These are phyloP conservation scores for Strix aluco DNA, from an alignment of 2,113 vertebrate genomes.

Conservation along the genomic window DNA sequence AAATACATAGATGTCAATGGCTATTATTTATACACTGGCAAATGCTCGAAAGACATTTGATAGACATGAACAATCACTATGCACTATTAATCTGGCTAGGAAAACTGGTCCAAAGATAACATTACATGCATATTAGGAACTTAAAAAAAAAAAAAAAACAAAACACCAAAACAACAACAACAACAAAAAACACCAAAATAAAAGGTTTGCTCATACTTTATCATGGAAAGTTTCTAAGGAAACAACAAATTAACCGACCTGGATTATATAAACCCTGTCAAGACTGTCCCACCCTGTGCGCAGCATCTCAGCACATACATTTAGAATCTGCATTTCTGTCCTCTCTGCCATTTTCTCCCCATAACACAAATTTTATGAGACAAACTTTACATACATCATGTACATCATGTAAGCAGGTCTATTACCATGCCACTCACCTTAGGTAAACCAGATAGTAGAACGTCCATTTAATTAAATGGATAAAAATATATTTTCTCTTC, in stretches of 20 bases:
- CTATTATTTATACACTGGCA: not conserved
- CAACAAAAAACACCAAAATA: not conserved
- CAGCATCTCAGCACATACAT: not conserved
- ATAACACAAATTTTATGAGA: not conserved
- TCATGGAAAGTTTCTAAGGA: not conserved
- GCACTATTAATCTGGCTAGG: not conserved
- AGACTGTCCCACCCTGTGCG: not conserved
- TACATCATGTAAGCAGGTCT: not conserved
- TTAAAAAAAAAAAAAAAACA: too few species aligned
- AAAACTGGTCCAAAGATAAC: not conserved
- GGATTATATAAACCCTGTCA: not conserved
- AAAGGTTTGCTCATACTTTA: not conserved
- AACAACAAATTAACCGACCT: not conserved
- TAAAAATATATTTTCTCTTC: not conserved
- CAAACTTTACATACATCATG: not conserved
- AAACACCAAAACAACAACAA: too few species aligned
- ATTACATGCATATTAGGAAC: not conserved
- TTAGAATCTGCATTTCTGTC: not conserved
- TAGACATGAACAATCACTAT: not conserved
- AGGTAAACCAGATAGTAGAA: not conserved
- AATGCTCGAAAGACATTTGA: not conserved
- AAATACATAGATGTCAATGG: not conserved
- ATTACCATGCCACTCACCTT: accelerated
- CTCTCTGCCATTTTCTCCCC: not conserved
- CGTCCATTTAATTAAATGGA: not conserved